Percentiles rank a stretch among this genome's conserved stretches.
phyloP scores from a whole-genome alignment of 1,140 invertebrate species.

The Nephila pilipes region DNA sequence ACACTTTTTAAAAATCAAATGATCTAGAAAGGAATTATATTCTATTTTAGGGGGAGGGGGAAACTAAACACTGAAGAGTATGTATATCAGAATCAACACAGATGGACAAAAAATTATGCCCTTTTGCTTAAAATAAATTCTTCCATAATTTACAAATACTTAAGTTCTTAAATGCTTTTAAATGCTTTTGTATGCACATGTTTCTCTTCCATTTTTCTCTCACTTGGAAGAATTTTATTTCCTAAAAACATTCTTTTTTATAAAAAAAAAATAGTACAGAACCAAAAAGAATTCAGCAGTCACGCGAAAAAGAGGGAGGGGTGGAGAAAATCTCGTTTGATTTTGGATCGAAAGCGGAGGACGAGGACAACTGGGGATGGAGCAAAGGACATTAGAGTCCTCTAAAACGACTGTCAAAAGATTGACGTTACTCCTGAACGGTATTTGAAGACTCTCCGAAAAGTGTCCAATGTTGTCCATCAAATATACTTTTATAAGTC shows the following conservation, averaged over 20 bases:
- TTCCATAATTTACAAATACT: no score
- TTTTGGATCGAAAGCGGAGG: not conserved
- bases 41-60: no score
- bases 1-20: no score
- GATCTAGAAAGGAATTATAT: no score
- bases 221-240: not conserved
- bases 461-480: slow-evolving; percentile 70
- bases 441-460: slow-evolving; percentile 60
- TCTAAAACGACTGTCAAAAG: slow-evolving; percentile 39
- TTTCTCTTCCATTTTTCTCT: not conserved
- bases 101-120: no score
- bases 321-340: slow-evolving; percentile 13
- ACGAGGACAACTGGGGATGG: not conserved
- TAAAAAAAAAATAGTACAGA: not conserved
- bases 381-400: slow-evolving; percentile 41
- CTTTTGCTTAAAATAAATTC: no score
- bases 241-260: not conserved
- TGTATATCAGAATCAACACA: no score
- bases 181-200: no score
- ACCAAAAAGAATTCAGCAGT: not conserved
- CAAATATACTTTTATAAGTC: slow-evolving; percentile 73
- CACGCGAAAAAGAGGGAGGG: not conserved
- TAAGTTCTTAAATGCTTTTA: no score
- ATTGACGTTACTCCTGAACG: slow-evolving; percentile 46
- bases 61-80: no score